phyloP scores from a whole-genome alignment of 1,140 invertebrate genomes.

The Xylocopa sonorina region DNA sequence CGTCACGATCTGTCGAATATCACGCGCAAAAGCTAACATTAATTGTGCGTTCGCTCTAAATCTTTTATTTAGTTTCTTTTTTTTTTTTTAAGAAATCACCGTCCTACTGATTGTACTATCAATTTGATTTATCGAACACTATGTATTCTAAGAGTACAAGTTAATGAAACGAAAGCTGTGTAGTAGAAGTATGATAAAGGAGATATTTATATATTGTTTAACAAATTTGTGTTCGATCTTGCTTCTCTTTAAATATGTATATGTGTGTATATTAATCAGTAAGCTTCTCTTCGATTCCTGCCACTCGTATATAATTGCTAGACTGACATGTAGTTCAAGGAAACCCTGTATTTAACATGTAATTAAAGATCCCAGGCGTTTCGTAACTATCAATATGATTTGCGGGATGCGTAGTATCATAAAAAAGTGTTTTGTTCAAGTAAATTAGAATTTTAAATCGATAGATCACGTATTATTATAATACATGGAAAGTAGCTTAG shows the following conservation, averaged over 20 bases:
- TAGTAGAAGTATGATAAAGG: neutral
- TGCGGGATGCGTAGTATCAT: neutral
- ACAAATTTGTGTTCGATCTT: neutral
- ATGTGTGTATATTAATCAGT: too few species aligned
- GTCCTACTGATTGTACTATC: too few species aligned
- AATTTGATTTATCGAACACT: too few species aligned
- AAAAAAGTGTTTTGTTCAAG: too few species aligned
- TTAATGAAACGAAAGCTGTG: neutral
- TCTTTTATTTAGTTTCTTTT: too few species aligned
- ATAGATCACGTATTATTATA: neutral
- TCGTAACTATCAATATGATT: neutral
- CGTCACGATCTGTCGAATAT: slow-evolving; percentile 14
- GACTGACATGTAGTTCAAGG: neutral
- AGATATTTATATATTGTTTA: neutral
- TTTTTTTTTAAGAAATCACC: too few species aligned
- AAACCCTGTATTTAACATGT: neutral
- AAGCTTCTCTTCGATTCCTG: too few species aligned
- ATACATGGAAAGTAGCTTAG: neutral
- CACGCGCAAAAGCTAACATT: neutral
- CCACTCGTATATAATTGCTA: too few species aligned
- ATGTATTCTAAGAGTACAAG: neutral
- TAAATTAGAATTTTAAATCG: neutral
- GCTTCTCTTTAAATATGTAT: neutral
- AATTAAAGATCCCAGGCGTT: neutral
- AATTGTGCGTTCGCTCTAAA: neutral